phyloP scores from a whole-genome alignment of 2,797 vertebrate species.

The Cossypha niveicapilla region DNA sequence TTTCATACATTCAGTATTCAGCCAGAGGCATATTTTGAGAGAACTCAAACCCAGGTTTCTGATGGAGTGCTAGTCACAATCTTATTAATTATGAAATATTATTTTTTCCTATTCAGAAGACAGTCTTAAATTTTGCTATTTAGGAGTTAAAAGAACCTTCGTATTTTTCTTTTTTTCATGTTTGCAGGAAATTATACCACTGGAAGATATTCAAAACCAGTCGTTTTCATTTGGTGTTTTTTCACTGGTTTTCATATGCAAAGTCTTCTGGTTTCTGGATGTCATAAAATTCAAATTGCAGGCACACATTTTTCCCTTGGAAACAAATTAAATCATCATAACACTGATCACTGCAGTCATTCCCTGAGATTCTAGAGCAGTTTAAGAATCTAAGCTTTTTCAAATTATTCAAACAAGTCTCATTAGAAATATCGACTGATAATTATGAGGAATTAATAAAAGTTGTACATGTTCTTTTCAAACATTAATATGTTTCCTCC shows the following conservation, averaged over 20 bases:
- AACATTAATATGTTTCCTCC: not conserved
- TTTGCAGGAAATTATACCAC: not conserved
- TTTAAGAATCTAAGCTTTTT: not conserved
- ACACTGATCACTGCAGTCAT: not conserved
- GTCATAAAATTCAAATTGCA: slow-evolving; percentile 41
- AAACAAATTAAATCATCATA: slow-evolving; percentile 21
- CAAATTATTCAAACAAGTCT: not conserved
- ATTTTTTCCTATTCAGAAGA: not conserved
- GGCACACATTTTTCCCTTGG: not conserved
- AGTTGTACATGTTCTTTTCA: not conserved
- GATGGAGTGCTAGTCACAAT: not conserved
- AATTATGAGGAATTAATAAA: slow-evolving; percentile 10
- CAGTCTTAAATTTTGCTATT: not conserved
- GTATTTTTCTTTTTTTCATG: not conserved
- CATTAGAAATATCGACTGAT: not conserved
- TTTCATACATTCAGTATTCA: slow-evolving; percentile 45
- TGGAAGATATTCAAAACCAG: not conserved
- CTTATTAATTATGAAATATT: slow-evolving; percentile 18
- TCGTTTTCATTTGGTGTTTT: not conserved
- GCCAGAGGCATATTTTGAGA: slow-evolving; percentile 40
- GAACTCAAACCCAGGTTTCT: not conserved
- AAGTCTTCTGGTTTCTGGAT: not conserved
- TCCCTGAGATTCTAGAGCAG: not conserved
- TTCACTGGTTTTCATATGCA: slow-evolving; percentile 14
- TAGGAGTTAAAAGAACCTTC: not conserved